Conservation (phyloP, 2,113 vertebrate species). For the Plecturocebus donacophilus region DNA sequence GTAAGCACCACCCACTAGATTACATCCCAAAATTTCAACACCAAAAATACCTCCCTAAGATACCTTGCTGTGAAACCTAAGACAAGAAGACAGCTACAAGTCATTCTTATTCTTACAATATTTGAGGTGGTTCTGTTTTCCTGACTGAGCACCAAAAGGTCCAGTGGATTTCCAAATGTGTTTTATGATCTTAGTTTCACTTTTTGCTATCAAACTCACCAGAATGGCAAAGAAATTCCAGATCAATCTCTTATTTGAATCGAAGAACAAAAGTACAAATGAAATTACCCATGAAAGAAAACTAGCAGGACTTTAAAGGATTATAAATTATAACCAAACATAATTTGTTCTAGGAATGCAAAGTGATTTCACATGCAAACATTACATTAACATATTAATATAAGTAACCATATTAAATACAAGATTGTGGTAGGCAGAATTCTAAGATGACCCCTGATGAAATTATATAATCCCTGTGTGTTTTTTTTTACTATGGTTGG, state of each 20-base stretch:
- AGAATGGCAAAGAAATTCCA: neutral
- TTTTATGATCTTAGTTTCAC: neutral
- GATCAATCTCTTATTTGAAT: neutral
- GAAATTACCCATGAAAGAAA: neutral
- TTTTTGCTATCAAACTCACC: neutral
- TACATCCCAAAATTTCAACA: too few relatives aligned
- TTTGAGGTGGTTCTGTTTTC: neutral
- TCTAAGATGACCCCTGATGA: neutral
- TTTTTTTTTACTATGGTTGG: too few relatives aligned
- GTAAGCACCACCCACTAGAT: too few relatives aligned
- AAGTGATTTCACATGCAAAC: too few relatives aligned
- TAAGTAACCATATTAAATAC: too few relatives aligned
- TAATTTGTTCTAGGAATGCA: too few relatives aligned
- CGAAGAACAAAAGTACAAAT: neutral
- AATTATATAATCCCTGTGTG: neutral
- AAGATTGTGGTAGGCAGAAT: neutral
- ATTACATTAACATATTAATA: too few relatives aligned
- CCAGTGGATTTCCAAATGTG: neutral
- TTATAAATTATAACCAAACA: too few relatives aligned
- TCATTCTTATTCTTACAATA: too few relatives aligned
- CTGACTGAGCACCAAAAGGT: neutral
- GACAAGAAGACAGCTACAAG: too few relatives aligned
- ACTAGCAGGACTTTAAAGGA: neutral
- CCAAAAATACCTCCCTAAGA: too few relatives aligned
- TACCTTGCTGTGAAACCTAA: too few relatives aligned